phyloP scores from a whole-genome alignment of 2,113 vertebrate species.

The Vanacampus margaritifer region DNA sequence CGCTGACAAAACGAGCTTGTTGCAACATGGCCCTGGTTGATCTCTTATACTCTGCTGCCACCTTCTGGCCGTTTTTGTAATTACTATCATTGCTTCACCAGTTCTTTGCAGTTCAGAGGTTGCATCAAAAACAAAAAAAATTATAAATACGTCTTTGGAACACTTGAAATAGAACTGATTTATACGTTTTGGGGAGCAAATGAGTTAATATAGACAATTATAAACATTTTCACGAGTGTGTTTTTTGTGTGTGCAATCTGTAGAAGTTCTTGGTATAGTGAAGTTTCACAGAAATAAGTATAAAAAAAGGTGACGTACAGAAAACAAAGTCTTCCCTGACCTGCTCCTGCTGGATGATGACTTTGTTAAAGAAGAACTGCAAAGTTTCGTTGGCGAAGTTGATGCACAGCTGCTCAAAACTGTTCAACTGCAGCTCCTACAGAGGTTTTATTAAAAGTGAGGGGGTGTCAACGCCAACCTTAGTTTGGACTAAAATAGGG shows the following conservation, averaged over 20 bases:
- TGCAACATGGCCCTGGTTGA: too few species aligned
- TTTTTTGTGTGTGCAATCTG: neutral
- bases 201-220: too few species aligned
- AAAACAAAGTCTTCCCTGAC: conserved; percentile 55
- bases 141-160: too few species aligned
- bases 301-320: neutral
- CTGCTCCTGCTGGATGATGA: conserved; percentile 95
- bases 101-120: too few species aligned
- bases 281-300: neutral
- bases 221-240: too few species aligned
- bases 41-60: too few species aligned
- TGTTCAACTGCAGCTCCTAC: conserved; percentile 81
- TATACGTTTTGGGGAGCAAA: too few species aligned
- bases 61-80: too few species aligned
- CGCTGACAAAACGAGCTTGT: too few species aligned
- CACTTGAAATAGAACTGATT: too few species aligned
- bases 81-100: too few species aligned
- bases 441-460: neutral
- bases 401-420: conserved; percentile 97
- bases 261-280: neutral
- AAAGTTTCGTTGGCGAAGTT: conserved; percentile 96
- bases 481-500: conserved; percentile 1
- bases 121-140: too few species aligned
- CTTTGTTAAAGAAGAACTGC: conserved; percentile 92
- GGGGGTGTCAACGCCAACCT: neutral